Percentiles rank a stretch among this genome's conserved stretches.
Evolutionary conservation across 2,888 invertebrate species (phyloP).

Genomic region (Camptogramma bilineatum): DNA sequence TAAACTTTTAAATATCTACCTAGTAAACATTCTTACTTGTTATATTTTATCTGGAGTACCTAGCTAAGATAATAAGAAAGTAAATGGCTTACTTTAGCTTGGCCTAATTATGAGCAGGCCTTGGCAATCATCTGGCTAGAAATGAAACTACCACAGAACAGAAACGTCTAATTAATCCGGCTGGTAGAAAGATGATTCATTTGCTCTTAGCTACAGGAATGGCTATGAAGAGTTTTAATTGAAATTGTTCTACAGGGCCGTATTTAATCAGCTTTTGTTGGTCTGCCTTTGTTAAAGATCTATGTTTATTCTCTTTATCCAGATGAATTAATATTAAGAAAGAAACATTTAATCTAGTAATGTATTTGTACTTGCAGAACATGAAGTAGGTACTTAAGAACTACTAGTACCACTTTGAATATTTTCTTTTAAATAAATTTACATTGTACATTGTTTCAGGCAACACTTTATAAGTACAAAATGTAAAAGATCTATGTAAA

Average conservation of each 20-base stretch:
- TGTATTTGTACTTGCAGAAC: too few relatives aligned
- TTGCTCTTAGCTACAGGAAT: conserved; percentile 25
- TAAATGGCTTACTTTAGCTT: not conserved
- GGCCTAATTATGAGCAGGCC: conserved; percentile 11
- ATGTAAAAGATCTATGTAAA: too few relatives aligned
- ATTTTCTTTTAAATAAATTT: too few relatives aligned
- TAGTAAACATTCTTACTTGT: too few relatives aligned
- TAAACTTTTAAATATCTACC: too few relatives aligned
- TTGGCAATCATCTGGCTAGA: conserved; percentile 23
- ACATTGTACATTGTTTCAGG: too few relatives aligned
- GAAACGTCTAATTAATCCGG: conserved; percentile 37
- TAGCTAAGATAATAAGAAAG: not conserved
- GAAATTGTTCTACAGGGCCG: conserved; percentile 29
- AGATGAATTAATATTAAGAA: not conserved
- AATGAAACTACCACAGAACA: conserved; percentile 25
- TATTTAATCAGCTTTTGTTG: conserved; percentile 15
- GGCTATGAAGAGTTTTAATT: conserved; percentile 27
- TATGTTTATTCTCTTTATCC: not conserved
- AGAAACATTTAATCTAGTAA: too few relatives aligned
- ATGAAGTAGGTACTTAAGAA: too few relatives aligned
- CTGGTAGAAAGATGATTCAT: conserved; percentile 33
- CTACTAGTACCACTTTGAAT: too few relatives aligned
- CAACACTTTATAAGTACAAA: too few relatives aligned
- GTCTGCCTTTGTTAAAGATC: not conserved
- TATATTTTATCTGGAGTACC: not conserved